phyloP scores from a whole-genome alignment of 2,113 vertebrate genomes.

The Empidonax traillii region DNA sequence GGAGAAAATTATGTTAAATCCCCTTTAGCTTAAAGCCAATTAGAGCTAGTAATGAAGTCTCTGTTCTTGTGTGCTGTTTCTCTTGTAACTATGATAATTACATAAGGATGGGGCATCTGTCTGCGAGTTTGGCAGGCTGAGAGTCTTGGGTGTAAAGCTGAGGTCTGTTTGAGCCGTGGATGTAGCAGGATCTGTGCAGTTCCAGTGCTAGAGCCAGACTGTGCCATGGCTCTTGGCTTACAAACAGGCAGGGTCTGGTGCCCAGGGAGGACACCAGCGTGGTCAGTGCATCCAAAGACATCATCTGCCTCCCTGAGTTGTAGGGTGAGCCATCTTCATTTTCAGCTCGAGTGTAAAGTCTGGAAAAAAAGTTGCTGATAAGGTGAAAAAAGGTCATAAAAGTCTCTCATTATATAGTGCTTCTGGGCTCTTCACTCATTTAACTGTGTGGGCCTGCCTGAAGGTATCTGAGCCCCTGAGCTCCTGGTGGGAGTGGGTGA shows the following conservation, averaged over 20 bases:
- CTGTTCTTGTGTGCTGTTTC: background rate
- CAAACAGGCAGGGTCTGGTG: background rate
- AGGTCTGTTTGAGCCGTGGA: background rate
- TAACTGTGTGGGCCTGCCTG: background rate
- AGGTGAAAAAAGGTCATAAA: background rate
- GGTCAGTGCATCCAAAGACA: background rate
- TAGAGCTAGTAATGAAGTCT: slow-evolving; percentile 25
- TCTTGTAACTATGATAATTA: background rate
- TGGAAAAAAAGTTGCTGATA: background rate
- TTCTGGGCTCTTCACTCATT: background rate
- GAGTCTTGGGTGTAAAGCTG: background rate
- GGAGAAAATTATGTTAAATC: background rate
- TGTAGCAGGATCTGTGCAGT: background rate
- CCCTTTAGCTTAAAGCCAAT: slow-evolving; percentile 15
- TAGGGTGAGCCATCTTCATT: background rate
- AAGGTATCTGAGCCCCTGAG: background rate
- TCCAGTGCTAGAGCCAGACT: background rate
- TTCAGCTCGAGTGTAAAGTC: background rate
- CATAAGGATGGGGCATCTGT: background rate
- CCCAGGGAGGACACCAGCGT: fast-evolving
- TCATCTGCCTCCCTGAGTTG: background rate
- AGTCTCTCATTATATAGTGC: background rate
- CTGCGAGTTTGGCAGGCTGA: background rate
- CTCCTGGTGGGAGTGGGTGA: background rate
- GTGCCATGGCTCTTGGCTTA: background rate